Evolutionary conservation across 1,140 invertebrate species (phyloP), one percentile per base, ranked within the genome.

Genomic region (Carcinoscorpius rotundicauda): DNA sequence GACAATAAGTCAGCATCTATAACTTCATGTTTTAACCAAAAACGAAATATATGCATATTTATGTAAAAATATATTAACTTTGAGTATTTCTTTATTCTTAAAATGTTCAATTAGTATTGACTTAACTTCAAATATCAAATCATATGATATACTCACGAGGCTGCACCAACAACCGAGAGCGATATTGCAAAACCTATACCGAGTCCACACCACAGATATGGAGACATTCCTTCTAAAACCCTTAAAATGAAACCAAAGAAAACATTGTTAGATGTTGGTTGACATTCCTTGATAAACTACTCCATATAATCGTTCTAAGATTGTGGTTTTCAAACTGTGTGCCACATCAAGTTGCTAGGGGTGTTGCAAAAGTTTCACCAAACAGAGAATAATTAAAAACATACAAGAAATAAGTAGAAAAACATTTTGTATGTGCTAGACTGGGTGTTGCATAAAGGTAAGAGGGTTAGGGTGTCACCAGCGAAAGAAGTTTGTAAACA

Each of bases 131-230:
- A 60, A 61, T 66, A 57, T 52, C n/a, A n/a, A n/a, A n/a, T n/a
- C 51, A 6, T 58, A 5, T 51, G 10, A 51, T 11, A 58, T 61
- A 70, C 82, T 82, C 81, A 89, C 87, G 93, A 84, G 67, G 96
- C 97, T 69, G 97, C 97, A 64, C 97, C 97, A 63, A 98, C 90
- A 8, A 99, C 96, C 10, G 94, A 98, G 49, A 99, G 79, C 3
- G 95, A 84, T 48, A 99, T 96, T 1, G 94, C 83, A 4, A 98
- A 80, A 49, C 89, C 93, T 72, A 98, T 91, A 49, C 97, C 97
- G 69, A 95, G 78, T 58, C 85, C 83, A 52, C 87, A 88, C 94
- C 94, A 99, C 87, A 97, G 89, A 74, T 91, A 93, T 0, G 95
- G 94, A 48, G 89, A 88, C 10, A 88, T 87, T 65, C 85, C 82